Conservation (phyloP, 2,113 vertebrate species). For the Arvicanthis niloticus region DNA sequence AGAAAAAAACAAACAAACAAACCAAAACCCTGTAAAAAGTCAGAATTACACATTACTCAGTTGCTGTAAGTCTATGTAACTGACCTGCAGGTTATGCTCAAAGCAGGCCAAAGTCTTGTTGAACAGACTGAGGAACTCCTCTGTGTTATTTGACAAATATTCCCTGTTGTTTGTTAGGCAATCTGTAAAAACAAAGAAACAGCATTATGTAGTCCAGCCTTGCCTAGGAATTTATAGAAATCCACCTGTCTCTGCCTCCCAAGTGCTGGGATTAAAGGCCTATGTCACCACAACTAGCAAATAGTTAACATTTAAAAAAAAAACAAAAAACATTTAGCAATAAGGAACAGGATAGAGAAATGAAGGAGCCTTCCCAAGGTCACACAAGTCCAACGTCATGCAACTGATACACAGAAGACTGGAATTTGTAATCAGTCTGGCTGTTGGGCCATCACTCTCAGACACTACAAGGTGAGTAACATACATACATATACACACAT, state of each 20-base stretch:
- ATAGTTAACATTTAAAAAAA: background rate
- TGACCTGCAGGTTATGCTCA: conserved; percentile 92
- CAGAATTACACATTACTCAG: conserved; percentile 38
- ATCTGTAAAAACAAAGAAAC: conserved; percentile 84
- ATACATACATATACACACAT: background rate
- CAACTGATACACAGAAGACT: background rate
- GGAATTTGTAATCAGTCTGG: background rate
- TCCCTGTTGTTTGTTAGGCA: conserved; percentile 88
- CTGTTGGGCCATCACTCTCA: background rate
- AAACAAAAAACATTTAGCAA: background rate
- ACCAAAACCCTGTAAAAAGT: conserved; percentile 24
- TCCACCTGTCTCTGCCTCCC: background rate
- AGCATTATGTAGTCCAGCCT: background rate
- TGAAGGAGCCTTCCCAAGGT: background rate
- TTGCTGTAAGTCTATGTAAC: conserved; percentile 71
- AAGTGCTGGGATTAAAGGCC: background rate
- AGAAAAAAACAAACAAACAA: background rate
- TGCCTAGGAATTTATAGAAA: background rate
- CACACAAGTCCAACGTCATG: background rate
- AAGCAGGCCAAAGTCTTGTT: conserved; percentile 94
- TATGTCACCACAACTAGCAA: background rate
- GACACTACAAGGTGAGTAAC: conserved; percentile 17
- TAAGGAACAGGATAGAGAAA: conserved; percentile 41
- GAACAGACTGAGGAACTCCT: conserved; percentile 89
- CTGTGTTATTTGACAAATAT: conserved; percentile 89